These are phyloP conservation scores for Pseudomyrmex sp. DNA, from an alignment of 1,140 invertebrate genomes.

Conservation along the genomic window DNA sequence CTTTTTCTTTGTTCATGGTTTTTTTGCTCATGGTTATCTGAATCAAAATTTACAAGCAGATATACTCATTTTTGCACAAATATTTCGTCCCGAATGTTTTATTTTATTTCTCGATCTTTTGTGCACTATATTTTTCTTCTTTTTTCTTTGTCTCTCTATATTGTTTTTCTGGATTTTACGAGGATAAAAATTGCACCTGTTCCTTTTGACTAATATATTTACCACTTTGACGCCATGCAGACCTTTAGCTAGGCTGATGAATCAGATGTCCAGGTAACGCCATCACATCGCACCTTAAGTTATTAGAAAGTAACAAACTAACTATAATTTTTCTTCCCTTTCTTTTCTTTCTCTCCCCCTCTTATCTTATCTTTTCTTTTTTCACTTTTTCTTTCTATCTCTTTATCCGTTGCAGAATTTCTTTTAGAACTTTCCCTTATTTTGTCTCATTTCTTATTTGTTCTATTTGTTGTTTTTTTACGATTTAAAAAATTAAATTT, in stretches of 20 bases:
- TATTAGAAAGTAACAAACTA: slow-evolving; percentile 73
- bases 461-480: not conserved
- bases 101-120: slow-evolving; percentile 56
- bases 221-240: slow-evolving; percentile 85
- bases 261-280: slow-evolving; percentile 85
- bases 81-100: slow-evolving; percentile 20
- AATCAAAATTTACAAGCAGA: slow-evolving; percentile 26
- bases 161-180: slow-evolving; percentile 72
- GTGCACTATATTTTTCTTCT: slow-evolving; percentile 69
- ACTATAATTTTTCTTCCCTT: not conserved
- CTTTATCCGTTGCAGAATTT: not conserved
- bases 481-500: no score
- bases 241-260: slow-evolving; percentile 86
- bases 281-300: slow-evolving; percentile 84
- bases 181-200: slow-evolving; percentile 82
- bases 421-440: not conserved
- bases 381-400: slow-evolving; percentile 26
- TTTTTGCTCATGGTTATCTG: not conserved
- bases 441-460: not conserved
- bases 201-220: slow-evolving; percentile 84
- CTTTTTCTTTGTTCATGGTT: slow-evolving; percentile 17
- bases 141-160: not conserved
- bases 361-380: slow-evolving; percentile 27
- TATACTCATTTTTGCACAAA: slow-evolving; percentile 19
- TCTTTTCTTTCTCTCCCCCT: not conserved